Conservation (phyloP, 2,797 vertebrate genomes). For the Protosalanx chinensis region DNA sequence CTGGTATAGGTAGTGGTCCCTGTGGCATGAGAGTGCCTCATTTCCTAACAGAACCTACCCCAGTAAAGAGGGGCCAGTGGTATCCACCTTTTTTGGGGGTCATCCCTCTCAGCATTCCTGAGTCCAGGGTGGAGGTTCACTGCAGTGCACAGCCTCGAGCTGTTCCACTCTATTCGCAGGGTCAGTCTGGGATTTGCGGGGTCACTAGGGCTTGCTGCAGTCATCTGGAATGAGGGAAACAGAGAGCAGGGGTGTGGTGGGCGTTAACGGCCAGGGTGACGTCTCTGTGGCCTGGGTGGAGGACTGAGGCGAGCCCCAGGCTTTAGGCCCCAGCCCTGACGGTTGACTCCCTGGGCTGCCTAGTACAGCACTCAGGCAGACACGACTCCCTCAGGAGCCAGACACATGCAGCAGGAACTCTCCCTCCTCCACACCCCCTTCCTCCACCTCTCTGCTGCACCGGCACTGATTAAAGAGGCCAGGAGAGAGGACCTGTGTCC, state of each 20-base stretch:
- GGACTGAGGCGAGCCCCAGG: slow-evolving; percentile 36
- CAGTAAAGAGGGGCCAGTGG: neutral
- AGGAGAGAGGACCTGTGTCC: slow-evolving; percentile 30
- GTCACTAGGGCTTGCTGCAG: slow-evolving; percentile 26
- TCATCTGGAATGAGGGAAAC: slow-evolving; percentile 47
- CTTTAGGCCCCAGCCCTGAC: slow-evolving; percentile 17
- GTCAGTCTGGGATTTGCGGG: slow-evolving; percentile 6
- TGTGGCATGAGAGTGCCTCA: neutral
- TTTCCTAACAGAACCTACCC: neutral
- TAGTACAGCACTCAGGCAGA: slow-evolving; percentile 27
- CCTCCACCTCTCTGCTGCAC: slow-evolving; percentile 9
- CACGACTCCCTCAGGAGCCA: slow-evolving; percentile 42
- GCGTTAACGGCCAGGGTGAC: slow-evolving; percentile 52
- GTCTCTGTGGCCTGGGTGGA: slow-evolving; percentile 66
- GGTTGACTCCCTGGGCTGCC: slow-evolving; percentile 10
- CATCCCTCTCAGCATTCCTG: slow-evolving; percentile 14
- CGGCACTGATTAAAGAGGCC: slow-evolving; percentile 42
- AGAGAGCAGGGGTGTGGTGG: slow-evolving; percentile 38
- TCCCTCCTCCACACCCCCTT: slow-evolving; percentile 30
- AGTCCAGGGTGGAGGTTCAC: slow-evolving; percentile 8
- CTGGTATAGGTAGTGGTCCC: neutral
- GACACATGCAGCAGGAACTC: slow-evolving; percentile 48
- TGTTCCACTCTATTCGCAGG: slow-evolving; percentile 13
- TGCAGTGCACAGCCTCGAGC: slow-evolving; percentile 3
- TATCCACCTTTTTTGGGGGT: neutral